phyloP scores from a whole-genome alignment of 2,888 invertebrate genomes.

The Athrips mouffetella region DNA sequence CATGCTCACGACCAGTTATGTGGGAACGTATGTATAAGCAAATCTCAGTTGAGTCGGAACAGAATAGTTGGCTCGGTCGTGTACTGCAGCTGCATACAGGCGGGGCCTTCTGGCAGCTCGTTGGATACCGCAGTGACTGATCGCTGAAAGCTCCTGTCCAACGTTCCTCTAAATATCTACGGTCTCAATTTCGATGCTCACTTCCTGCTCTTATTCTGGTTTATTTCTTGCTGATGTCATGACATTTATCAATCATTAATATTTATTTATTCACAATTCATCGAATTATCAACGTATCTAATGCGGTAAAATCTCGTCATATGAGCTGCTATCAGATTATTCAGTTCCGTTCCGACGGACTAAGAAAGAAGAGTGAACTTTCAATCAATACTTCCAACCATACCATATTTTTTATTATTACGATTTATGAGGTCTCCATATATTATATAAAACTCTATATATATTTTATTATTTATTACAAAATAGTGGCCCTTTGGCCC shows the following conservation, averaged over 20 bases:
- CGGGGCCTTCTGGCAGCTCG: slow-evolving; percentile 23
- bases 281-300: slow-evolving; percentile 20
- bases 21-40: neutral
- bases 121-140: slow-evolving; percentile 26
- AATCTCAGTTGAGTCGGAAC: neutral
- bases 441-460: no score
- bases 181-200: neutral
- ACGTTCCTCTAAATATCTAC: slow-evolving; percentile 31
- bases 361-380: no score
- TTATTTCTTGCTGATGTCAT: neutral
- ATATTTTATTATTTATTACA: no score
- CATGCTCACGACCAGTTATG: neutral
- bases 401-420: no score
- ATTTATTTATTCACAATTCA: slow-evolving; percentile 17
- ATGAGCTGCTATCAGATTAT: neutral
- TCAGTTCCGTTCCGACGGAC: slow-evolving; percentile 13
- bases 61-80: slow-evolving; percentile 15
- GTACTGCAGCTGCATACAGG: slow-evolving; percentile 14
- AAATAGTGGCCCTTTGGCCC: no score
- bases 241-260: slow-evolving; percentile 6
- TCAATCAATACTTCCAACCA: no score
- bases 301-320: slow-evolving; percentile 24
- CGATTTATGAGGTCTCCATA: no score
- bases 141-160: slow-evolving; percentile 35
- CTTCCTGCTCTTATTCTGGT: slow-evolving; percentile 4